Base-by-base conservation (phyloP, 1,140 invertebrate genomes). In the Ruditapes philippinarum region DNA sequence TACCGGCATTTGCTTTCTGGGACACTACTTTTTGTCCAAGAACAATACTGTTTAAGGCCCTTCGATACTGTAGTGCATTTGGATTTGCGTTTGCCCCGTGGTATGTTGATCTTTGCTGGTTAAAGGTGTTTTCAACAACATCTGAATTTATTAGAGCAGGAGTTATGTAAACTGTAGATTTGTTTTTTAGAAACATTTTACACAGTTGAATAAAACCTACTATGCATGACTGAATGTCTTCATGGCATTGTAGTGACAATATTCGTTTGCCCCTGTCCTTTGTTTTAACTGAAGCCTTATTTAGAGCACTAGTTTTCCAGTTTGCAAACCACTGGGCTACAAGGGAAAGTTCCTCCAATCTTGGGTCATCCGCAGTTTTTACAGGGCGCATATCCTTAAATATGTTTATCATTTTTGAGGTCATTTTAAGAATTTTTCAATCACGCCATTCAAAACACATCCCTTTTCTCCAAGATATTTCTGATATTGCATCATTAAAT, bases 131-230 rank as follows among this genome's bases (percentile, higher is more conserved):
- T 73, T 91, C 86, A 40, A 38, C 31, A 42, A 84, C 62, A 60
- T 91, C 90, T 36, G 89, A 84, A 45, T 91, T 90, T 60, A 90
- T 65, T 22, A 81, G 28, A 19, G 25, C 68, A 57, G 89, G 89
- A 73, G 60, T 79, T 4, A 90, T 25, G 45, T 62, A 38, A 0
- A 76, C 19, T n/a, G 54, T 12, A 0, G 40, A 40, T 19, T 22
- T 31, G 12, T 57, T 45, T 25, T 49, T 45, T 1, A 74, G 14
- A 14, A 76, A 17, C 22, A 51, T 22, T 5, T 25, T 54, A 42
- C 84, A 87, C 60, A 89, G 33, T 49, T 65, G 19, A 17, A 74
- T 25, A 28, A 91, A 89, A 40, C 88, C 83, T 9, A 65, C 42
- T 22, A 87, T 22, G 22, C 79, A 83, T 19, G 54, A 80, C 17